phyloP scores from a whole-genome alignment of 2,888 invertebrate species.

The Drosophila putrida region DNA sequence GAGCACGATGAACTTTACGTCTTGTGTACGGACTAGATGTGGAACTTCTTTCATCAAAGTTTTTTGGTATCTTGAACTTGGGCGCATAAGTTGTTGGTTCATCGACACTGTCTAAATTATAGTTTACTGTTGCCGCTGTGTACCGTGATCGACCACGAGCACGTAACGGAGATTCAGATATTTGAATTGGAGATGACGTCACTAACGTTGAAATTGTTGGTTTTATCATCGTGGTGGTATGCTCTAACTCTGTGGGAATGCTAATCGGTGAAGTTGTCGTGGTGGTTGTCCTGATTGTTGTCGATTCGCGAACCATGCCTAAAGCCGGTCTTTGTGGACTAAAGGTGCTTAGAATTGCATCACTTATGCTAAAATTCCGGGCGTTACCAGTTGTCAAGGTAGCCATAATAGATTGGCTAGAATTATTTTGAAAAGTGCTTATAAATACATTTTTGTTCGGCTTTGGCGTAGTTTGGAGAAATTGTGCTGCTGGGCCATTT shows the following conservation, averaged over 20 bases:
- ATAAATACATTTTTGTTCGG: conserved; percentile 79
- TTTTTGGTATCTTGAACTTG: conserved; percentile 71
- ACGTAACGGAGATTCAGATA: conserved; percentile 59
- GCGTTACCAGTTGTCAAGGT: conserved; percentile 66
- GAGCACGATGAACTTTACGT: conserved; percentile 72
- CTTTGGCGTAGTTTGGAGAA: conserved; percentile 74
- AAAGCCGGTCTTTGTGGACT: conserved; percentile 55
- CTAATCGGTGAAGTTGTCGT: conserved; percentile 39
- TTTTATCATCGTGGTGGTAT: conserved; percentile 45
- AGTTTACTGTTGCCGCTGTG: conserved; percentile 78
- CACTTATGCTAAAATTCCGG: conserved; percentile 81
- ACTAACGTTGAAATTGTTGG: conserved; percentile 71
- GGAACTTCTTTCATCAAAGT: conserved; percentile 46
- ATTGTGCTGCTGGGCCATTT: conserved; percentile 53
- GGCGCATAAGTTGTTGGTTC: conserved; percentile 85
- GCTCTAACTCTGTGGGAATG: conserved; percentile 29
- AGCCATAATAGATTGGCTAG: conserved; percentile 68
- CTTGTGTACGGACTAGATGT: conserved; percentile 38
- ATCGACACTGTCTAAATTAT: conserved; percentile 71
- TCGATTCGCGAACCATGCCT: conserved; percentile 27
- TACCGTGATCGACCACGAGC: conserved; percentile 84
- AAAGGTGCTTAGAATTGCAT: conserved; percentile 78
- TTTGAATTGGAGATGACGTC: conserved; percentile 71
- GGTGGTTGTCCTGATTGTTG: conserved; percentile 16
- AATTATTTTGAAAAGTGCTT: conserved; percentile 66